Evolutionary conservation across 2,888 invertebrate genomes (phyloP), one percentile per base, ranked within the genome.

Genomic region (Argyresthia goedartella): DNA sequence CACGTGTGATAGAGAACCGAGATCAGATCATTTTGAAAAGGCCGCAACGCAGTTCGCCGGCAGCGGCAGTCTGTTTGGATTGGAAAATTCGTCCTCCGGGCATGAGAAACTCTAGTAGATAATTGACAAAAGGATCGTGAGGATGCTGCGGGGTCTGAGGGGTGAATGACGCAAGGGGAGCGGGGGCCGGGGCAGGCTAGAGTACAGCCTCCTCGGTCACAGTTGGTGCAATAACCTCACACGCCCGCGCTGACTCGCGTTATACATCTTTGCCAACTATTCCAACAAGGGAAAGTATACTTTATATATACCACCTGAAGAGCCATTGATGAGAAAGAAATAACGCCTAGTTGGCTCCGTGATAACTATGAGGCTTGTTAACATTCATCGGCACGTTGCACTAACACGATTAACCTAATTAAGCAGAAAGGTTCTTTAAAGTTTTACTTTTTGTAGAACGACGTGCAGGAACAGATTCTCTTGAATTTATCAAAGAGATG

Each of bases 171-270:
- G 67, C 57, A 60, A 57, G 64, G 62, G 61, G 62, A 57, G 61
- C 57, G 60, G 64, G 60, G 58, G 65, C 60, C 66, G 68, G 34
- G 49, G 49, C 8, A 33, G 70, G 67, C 68, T 66, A 63, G 69
- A 70, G 77, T 74, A 74, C 79, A 78, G 73, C 65, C 71, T 73
- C 70, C 67, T 68, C 63, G 56, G 64, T 64, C 61, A 62, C 50
- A 64, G 65, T 63, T 50, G 64, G 81, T 71, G 73, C 84, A 80
- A 73, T 74, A 82, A 84, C 82, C 80, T 73, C 76, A 62, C 62
- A 70, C 65, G 67, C 70, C 69, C 59, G 73, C 72, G 64, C 73
- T 25, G 25, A 25, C 25, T 25, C 25, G 25, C 25, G 25, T 25
- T 25, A 25, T 25, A 25, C 25, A 25, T 25, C 25, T 25, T 25